Evolutionary conservation across 2,113 vertebrate genomes (phyloP), one percentile per base, ranked within the genome.

Genomic region (Eudyptes chrysolophus): DNA sequence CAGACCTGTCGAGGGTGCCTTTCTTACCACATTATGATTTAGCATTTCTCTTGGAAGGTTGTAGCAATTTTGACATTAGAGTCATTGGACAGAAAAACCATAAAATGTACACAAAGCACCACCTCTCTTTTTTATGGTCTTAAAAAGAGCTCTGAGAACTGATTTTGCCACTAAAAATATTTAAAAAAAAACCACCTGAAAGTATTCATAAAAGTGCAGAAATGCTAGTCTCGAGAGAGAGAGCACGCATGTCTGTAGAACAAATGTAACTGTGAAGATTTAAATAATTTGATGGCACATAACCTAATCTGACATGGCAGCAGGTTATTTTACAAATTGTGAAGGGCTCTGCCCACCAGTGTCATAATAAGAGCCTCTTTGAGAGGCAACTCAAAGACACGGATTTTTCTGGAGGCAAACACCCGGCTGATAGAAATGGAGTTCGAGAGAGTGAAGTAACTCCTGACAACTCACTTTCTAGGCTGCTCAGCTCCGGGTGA

Each of bases 231-330:
- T 83, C 54, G 3, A 85, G 90, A 94, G 94, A 95, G 15, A 55
- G 52, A 72, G 48, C 2, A 0, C 16, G 2, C 74, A 89, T 4
- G 29, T 90, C 93, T 94, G 84, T 94, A 93, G 81, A 96, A 94
- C 80, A 89, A 96, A 96, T 94, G 75, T 84, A 93, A 76, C 93
- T 70, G 72, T 86, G 87, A 93, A 92, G 87, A 97, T 97, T 97
- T 97, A 96, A 97, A 94, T 96, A 94, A 96, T 94, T 96, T 96
- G 97, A 97, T 95, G 94, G 83, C 78, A 94, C 75, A 68, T 92
- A 96, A 93, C 85, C 62, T 97, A 96, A 97, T 94, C 92, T 96
- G 95, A 97, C 96, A 94, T 94, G 95, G 94, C 94, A 98, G 94
- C 89, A 97, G 92, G 95, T 95, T 95, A 97, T 97, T 97, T 95